Percentiles rank a stretch among this genome's conserved stretches.
phyloP scores from a whole-genome alignment of 2,113 vertebrate species.

The Neolamprologus falcicula region DNA sequence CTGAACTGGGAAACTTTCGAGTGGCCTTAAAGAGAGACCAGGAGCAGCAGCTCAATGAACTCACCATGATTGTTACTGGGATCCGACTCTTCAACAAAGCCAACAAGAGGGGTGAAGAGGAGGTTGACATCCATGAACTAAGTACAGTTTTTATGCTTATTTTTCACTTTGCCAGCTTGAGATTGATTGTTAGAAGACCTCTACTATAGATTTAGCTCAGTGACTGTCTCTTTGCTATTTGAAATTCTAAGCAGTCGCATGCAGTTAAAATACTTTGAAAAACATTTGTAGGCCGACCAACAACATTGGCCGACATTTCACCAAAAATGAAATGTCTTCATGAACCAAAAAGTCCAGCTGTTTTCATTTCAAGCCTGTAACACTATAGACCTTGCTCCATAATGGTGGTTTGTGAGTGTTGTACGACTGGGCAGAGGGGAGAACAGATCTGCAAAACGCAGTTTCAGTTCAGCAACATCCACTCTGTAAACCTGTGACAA shows the following conservation, averaged over 20 bases:
- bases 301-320: not conserved
- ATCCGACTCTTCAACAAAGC: constrained; percentile 87
- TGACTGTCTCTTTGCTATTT: not conserved
- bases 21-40: constrained; percentile 78
- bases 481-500: not conserved
- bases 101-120: constrained; percentile 69
- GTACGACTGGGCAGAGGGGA: not conserved
- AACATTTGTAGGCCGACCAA: not conserved
- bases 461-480: not conserved
- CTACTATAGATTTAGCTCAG: not conserved
- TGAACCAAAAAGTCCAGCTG: not conserved
- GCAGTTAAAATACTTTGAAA: not conserved
- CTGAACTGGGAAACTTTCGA: constrained; percentile 75
- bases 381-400: not conserved
- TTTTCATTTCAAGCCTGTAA: not conserved
- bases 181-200: not conserved
- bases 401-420: not conserved
- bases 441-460: not conserved
- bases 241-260: not conserved
- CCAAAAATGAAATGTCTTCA: not conserved
- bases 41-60: constrained; percentile 79
- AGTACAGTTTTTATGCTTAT: not conserved
- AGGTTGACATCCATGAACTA: constrained; percentile 64
- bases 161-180: not conserved
- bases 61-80: constrained; percentile 81